Evolutionary conservation across 2,888 invertebrate species (phyloP).

Genomic region (Torymus texanus): DNA sequence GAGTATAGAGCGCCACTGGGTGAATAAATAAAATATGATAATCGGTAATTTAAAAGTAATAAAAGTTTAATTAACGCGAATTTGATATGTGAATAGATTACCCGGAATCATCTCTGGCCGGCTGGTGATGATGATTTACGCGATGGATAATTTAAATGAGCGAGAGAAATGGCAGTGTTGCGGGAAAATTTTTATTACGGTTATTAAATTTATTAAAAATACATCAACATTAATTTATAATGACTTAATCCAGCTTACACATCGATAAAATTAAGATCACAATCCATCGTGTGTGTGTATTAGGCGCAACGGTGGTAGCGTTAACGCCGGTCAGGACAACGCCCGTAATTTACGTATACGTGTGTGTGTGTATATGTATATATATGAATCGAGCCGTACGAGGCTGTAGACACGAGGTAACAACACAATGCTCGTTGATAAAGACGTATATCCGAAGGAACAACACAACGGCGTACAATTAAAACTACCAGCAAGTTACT

Average conservation of each 20-base stretch:
- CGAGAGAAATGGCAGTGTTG: background rate
- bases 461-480: slow-evolving; percentile 6
- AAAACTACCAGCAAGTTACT: background rate
- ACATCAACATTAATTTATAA: slow-evolving; percentile 19
- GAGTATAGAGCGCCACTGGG: background rate
- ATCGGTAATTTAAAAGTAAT: background rate
- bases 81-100: slow-evolving; percentile 1
- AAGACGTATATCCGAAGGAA: too few relatives aligned
- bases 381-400: too few relatives aligned
- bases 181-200: background rate
- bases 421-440: too few relatives aligned
- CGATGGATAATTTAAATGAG: slow-evolving; percentile 28
- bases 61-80: slow-evolving; percentile 18
- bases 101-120: background rate
- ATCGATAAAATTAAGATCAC: slow-evolving; percentile 34
- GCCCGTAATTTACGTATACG: background rate
- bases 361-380: background rate
- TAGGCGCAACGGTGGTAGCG: too few relatives aligned
- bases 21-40: slow-evolving; percentile 18
- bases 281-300: background rate
- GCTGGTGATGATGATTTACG: background rate
- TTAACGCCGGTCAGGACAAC: background rate
- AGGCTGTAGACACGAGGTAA: too few relatives aligned
- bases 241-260: slow-evolving; percentile 8
- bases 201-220: background rate